Evolutionary conservation across 2,797 vertebrate species (phyloP), one percentile per base, ranked within the genome.

Genomic region (Thaleichthys pacificus): DNA sequence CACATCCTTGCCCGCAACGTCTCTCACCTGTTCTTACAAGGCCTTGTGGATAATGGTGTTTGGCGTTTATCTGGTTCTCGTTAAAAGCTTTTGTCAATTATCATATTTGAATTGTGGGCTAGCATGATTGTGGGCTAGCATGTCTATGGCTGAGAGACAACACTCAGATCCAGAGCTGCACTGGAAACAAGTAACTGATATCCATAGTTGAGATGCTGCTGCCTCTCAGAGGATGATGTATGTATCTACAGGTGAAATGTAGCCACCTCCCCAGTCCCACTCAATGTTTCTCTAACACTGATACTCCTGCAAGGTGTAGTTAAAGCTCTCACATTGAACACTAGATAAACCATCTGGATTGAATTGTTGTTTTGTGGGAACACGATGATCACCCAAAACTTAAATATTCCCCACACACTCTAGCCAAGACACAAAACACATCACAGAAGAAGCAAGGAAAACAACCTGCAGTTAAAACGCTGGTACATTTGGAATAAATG

Each of bases 221-320:
- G 89, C 91, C 91, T 81, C 88, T 86, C 47, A 84, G 81, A 87
- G 90, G 72, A 30, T 4, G 12, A 2, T 70, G 7, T 1, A 15
- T 77, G 85, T 68, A 47, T 14, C 42, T 47, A 12, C 42, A 47
- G 42, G 42, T 47, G 42, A 47, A 47, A 12, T 47, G 9, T 14
- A 47, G 42, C 42, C 42, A 47, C 11, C 42, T 22, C 56, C 56
- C 56, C 56, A 57, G n/a, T 58, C 56, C 22, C 56, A 21, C 56
- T 58, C n/a, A 47, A 12, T 47, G 14, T 11, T 11, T 47, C 42
- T 14, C 42, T 47, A 8, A 47, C 9, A 12, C 42, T 47, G 42
- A 47, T 12, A 47, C 9, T 12, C 42, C 42, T 47, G 11, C 9
- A 47, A 42, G 9, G 8, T 42, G 38, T 11, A 12, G 38, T 42